Evolutionary conservation across 2,797 vertebrate genomes (phyloP).

Genomic region (Enoplosus armatus): DNA sequence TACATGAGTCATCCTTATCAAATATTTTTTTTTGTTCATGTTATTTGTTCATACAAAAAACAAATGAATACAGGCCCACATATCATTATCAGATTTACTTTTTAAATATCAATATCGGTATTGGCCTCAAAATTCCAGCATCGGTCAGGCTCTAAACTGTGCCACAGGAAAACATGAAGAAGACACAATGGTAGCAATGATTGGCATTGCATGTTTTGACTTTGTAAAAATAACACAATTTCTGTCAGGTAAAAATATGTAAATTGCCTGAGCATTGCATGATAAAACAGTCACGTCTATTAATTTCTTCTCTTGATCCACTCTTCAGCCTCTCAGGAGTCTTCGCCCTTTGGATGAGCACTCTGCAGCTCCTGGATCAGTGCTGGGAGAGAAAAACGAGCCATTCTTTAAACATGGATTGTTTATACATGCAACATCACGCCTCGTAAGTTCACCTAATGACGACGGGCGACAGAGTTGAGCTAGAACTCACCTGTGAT

Average conservation of each 20-base stretch:
- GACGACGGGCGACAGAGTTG: accelerated
- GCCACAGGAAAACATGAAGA: not conserved
- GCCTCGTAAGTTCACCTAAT: not conserved
- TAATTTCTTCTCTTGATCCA: not conserved
- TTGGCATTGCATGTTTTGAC: not conserved
- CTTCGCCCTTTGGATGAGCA: conserved; percentile 63
- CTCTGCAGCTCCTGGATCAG: conserved; percentile 87
- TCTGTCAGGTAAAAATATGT: not conserved
- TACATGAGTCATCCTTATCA: not conserved
- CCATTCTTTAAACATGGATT: not conserved
- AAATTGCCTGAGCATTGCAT: conserved; percentile 6
- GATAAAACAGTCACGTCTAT: not conserved
- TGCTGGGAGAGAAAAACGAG: conserved; percentile 73
- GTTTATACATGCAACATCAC: not conserved
- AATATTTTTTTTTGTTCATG: not conserved
- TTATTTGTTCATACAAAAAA: not conserved
- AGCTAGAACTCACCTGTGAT: conserved; percentile 83
- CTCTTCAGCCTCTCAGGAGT: conserved; percentile 42
- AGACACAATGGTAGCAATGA: not conserved
- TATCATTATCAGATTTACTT: not conserved
- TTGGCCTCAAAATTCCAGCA: not conserved
- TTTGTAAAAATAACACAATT: not conserved
- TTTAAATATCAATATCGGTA: not conserved
- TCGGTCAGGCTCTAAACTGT: not conserved
- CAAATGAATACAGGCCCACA: not conserved